These are phyloP conservation scores for Hypercompe scribonia DNA, from an alignment of 2,888 invertebrate genomes.

Conservation along the genomic window DNA sequence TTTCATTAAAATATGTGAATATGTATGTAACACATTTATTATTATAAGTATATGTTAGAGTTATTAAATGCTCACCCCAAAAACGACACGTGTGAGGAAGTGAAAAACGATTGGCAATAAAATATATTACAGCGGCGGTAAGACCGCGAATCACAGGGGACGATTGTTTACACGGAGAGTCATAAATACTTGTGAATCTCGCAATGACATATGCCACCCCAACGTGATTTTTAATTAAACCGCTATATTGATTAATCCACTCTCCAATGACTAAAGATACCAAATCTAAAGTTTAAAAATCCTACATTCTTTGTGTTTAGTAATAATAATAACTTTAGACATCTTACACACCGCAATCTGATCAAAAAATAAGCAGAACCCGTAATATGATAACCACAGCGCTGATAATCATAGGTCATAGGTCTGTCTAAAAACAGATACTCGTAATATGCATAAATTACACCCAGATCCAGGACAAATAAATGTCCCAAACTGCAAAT, in stretches of 20 bases:
- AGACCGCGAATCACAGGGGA: conserved; percentile 57
- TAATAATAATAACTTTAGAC: not conserved
- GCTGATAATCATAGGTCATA: too few species aligned
- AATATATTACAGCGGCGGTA: conserved; percentile 58
- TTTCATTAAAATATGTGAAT: conserved; percentile 23
- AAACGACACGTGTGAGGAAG: conserved; percentile 60
- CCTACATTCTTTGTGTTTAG: not conserved
- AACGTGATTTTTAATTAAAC: conserved; percentile 80
- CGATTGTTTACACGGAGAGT: conserved; percentile 71
- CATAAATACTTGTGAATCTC: conserved; percentile 75
- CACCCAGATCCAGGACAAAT: too few species aligned
- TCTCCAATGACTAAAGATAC: not conserved
- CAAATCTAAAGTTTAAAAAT: not conserved
- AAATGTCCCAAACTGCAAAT: too few species aligned
- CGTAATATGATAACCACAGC: too few species aligned
- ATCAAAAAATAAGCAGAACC: too few species aligned
- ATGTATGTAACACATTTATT: conserved; percentile 13
- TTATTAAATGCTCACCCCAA: conserved; percentile 18
- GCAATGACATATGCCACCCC: conserved; percentile 55
- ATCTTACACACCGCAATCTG: too few species aligned
- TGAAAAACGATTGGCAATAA: conserved; percentile 76
- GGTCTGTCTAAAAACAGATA: too few species aligned
- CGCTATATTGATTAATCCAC: conserved; percentile 63
- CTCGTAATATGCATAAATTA: too few species aligned
- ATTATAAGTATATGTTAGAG: not conserved